Evolutionary conservation across 1,140 invertebrate genomes (phyloP), one percentile per base, ranked within the genome.

Genomic region (Melitaea cinxia): DNA sequence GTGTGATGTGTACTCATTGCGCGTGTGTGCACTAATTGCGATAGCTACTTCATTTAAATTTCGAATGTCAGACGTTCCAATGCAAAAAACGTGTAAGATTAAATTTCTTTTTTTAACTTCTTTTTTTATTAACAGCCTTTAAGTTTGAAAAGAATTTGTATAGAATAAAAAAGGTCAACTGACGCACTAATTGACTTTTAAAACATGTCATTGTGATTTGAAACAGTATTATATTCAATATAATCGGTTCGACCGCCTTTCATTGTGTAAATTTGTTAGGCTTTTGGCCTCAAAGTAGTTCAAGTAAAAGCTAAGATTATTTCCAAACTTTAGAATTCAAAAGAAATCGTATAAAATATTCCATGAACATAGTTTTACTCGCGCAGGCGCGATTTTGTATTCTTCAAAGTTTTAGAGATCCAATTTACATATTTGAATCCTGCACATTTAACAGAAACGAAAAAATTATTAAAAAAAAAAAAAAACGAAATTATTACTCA

Each of bases 41-140:
- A 90, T 90, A 88, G 82, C 88, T 90, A 88, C 88, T 90, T 88
- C 88, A 88, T 90, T 88, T 90, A 90, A 88, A 90, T 90, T 88
- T 88, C 85, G 88, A 89, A 86, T 86, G 82, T 83, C 85, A 82
- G 82, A 28, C 76, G 74, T n/a, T 72, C 53, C 61, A 54, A 65
- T 62, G 73, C 30, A 57, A 76, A 80, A 87, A 73, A 30, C 50
- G 70, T 53, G 59, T 84, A 88, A 85, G 78, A 79, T 49, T 17
- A 53, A 78, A 82, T 72, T 74, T 42, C 14, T 14, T n/a, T 37
- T 37, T 78, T 68, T 67, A 53, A 57, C 62, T 67, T 68, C 64
- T 49, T 62, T 69, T 19, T 19, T 19, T 21, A 45, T 7, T 19
- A 45, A 45, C 9, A 19, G 21, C 59, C 4, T 21, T 60, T 33